Conservation (phyloP, 2,888 invertebrate genomes). For the Trypoxylon attenuatum region DNA sequence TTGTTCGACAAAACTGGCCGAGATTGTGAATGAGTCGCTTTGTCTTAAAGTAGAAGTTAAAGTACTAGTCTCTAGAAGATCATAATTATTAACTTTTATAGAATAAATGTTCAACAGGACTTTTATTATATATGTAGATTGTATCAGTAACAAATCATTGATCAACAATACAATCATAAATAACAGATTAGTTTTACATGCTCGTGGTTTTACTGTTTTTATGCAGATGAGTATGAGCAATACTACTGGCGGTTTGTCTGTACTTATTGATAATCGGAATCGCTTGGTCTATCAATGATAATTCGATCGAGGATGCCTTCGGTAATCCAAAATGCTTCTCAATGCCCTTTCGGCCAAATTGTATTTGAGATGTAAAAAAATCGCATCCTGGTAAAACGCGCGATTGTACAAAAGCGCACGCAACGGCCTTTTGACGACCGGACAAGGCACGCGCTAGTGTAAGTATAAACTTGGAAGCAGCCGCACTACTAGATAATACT, state of each 20-base stretch:
- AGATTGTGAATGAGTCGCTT: too few species aligned
- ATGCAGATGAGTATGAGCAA: too few species aligned
- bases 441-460: constrained; percentile 56
- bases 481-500: constrained; percentile 56
- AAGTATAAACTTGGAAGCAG: constrained; percentile 63
- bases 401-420: constrained; percentile 64
- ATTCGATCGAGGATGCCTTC: constrained; percentile 59
- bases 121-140: constrained; percentile 6
- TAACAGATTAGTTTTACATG: background rate
- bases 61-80: background rate
- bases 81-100: background rate
- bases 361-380: constrained; percentile 62
- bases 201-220: constrained; percentile 14
- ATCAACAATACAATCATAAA: background rate
- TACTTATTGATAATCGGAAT: constrained; percentile 60
- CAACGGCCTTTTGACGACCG: constrained; percentile 51
- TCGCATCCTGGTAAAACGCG: constrained; percentile 62
- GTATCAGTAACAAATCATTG: background rate
- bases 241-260: constrained; percentile 50
- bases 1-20: too few species aligned
- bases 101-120: background rate
- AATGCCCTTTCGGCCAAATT: constrained; percentile 62
- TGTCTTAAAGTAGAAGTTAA: too few species aligned
- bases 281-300: constrained; percentile 52
- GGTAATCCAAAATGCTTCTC: constrained; percentile 61